These are phyloP conservation scores for Zeuzera pyrina DNA, from an alignment of 2,888 invertebrate genomes.

Conservation along the genomic window DNA sequence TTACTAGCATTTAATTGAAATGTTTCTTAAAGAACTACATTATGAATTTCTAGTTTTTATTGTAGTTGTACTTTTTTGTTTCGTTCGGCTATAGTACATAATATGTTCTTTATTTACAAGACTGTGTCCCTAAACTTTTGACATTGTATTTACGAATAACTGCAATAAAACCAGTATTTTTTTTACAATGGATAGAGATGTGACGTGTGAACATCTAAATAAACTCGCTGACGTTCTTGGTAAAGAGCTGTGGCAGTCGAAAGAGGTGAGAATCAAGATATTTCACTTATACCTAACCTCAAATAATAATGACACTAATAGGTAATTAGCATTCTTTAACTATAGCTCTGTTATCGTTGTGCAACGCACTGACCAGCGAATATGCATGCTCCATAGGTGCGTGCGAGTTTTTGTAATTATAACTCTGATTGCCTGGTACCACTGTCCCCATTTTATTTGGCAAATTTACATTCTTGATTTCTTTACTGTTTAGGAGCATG, in stretches of 20 bases:
- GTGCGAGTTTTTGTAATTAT: no score
- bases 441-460: no score
- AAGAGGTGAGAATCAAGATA: slow-evolving; percentile 55
- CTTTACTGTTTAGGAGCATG: no score
- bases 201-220: slow-evolving; percentile 65
- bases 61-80: slow-evolving; percentile 22
- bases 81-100: slow-evolving; percentile 31
- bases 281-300: slow-evolving; percentile 43
- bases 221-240: slow-evolving; percentile 49
- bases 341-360: slow-evolving; percentile 43
- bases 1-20: slow-evolving; percentile 44
- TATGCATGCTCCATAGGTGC: no score
- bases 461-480: no score
- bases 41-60: slow-evolving; percentile 22
- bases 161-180: background rate
- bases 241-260: slow-evolving; percentile 59
- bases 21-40: slow-evolving; percentile 35
- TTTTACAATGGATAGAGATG: slow-evolving; percentile 55
- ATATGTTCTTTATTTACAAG: slow-evolving; percentile 49
- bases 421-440: no score
- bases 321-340: slow-evolving; percentile 48
- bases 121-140: slow-evolving; percentile 39
- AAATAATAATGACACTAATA: slow-evolving; percentile 33
- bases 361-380: slow-evolving; percentile 23
- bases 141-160: slow-evolving; percentile 39